phyloP scores from a whole-genome alignment of 1,140 invertebrate species.

The Caenorhabditis tropicalis region DNA sequence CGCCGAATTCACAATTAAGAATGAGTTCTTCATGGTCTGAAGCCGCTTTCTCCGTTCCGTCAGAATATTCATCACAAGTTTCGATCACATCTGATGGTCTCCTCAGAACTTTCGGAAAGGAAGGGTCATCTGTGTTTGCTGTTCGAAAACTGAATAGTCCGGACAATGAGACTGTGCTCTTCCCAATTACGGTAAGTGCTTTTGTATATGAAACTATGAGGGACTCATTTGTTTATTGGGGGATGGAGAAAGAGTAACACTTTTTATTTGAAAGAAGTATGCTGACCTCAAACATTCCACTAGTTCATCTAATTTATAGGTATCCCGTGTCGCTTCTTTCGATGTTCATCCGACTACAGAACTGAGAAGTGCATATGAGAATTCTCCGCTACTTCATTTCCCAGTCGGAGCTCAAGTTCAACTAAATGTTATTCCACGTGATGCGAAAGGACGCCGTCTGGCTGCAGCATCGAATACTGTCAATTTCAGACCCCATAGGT shows the following conservation, averaged over 20 bases:
- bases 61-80: not conserved
- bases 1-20: constrained; percentile 24
- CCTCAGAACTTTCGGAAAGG: not conserved
- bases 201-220: too few relatives aligned
- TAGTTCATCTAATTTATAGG: not conserved
- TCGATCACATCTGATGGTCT: constrained; percentile 9
- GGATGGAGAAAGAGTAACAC: too few relatives aligned
- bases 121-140: constrained; percentile 4
- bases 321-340: not conserved
- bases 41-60: constrained; percentile 3
- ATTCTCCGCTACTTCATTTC: constrained; percentile 19
- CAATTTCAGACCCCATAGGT: constrained; percentile 52
- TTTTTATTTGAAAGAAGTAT: too few relatives aligned
- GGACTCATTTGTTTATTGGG: too few relatives aligned
- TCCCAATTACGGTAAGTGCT: constrained; percentile 16
- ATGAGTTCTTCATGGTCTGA: not conserved
- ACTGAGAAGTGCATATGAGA: constrained; percentile 13
- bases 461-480: not conserved
- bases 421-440: constrained; percentile 29
- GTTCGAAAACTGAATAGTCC: constrained; percentile 7
- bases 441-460: constrained; percentile 21
- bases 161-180: constrained; percentile 34
- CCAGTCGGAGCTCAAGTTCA: constrained; percentile 48
- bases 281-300: too few relatives aligned
- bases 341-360: not conserved